Conservation (phyloP, 1,140 invertebrate species). For the Penaeus vannamei region DNA sequence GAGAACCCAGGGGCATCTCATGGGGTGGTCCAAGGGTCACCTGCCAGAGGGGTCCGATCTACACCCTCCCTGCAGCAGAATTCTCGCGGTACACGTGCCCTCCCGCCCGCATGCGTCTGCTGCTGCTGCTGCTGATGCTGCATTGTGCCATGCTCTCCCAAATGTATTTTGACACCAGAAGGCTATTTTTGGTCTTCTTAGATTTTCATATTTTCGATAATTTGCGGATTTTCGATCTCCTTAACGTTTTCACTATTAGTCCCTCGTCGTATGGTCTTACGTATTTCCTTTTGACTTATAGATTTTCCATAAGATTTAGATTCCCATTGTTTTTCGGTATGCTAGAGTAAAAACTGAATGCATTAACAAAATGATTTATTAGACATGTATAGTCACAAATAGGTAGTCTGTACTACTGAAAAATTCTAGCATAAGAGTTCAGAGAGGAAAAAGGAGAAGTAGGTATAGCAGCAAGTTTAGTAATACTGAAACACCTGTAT, state of each 20-base stretch:
- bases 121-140: slow-evolving; percentile 58
- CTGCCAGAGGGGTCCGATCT: slow-evolving; percentile 48
- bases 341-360: slow-evolving; percentile 49
- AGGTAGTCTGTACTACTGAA: slow-evolving; percentile 41
- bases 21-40: slow-evolving; percentile 36
- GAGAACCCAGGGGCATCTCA: slow-evolving; percentile 48
- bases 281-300: slow-evolving; percentile 30
- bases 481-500: slow-evolving; percentile 21
- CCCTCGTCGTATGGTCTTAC: background rate
- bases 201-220: slow-evolving; percentile 56
- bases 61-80: slow-evolving; percentile 53
- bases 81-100: slow-evolving; percentile 46
- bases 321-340: slow-evolving; percentile 34
- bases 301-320: slow-evolving; percentile 51
- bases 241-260: slow-evolving; percentile 47
- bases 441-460: slow-evolving; percentile 25
- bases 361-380: slow-evolving; percentile 31
- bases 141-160: slow-evolving; percentile 40
- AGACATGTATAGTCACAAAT: slow-evolving; percentile 29
- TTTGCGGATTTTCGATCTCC: slow-evolving; percentile 56
- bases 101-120: slow-evolving; percentile 56
- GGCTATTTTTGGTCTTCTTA: slow-evolving; percentile 56
- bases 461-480: slow-evolving; percentile 52
- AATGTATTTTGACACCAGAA: slow-evolving; percentile 52
- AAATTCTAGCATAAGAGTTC: slow-evolving; percentile 35